Conservation (phyloP, 2,113 vertebrate species). For the Corythornis madagascariensis region DNA sequence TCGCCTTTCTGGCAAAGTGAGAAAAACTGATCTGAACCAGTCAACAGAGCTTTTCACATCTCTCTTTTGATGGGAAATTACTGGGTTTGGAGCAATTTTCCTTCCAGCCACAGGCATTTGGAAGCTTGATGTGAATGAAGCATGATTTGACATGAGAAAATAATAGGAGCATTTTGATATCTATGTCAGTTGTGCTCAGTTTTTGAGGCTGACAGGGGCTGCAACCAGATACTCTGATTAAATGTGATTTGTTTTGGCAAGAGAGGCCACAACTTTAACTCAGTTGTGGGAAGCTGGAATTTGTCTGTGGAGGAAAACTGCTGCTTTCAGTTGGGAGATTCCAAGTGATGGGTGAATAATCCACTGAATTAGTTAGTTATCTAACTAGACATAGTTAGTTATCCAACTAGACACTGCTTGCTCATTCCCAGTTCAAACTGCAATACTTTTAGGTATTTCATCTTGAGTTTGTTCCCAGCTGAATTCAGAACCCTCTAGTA, state of each 20-base stretch:
- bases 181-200: neutral
- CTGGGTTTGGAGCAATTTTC: neutral
- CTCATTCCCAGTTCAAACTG: neutral
- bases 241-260: neutral
- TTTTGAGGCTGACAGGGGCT: neutral
- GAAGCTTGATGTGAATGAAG: neutral
- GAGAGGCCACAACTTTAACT: neutral
- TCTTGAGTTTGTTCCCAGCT: neutral
- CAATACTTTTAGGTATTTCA: neutral
- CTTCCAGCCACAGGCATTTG: neutral
- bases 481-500: neutral
- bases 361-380: neutral
- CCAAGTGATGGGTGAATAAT: neutral
- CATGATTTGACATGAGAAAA: neutral
- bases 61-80: neutral
- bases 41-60: neutral
- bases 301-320: neutral
- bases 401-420: neutral
- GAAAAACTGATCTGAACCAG: slow-evolving; percentile 13
- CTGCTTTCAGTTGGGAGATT: neutral
- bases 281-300: neutral
- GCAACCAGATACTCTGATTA: neutral
- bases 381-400: neutral
- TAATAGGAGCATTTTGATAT: neutral
- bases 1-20: neutral